These are phyloP conservation scores for Aspiorhynchus laticeps DNA, from an alignment of 2,113 vertebrate species.

Conservation along the genomic window DNA sequence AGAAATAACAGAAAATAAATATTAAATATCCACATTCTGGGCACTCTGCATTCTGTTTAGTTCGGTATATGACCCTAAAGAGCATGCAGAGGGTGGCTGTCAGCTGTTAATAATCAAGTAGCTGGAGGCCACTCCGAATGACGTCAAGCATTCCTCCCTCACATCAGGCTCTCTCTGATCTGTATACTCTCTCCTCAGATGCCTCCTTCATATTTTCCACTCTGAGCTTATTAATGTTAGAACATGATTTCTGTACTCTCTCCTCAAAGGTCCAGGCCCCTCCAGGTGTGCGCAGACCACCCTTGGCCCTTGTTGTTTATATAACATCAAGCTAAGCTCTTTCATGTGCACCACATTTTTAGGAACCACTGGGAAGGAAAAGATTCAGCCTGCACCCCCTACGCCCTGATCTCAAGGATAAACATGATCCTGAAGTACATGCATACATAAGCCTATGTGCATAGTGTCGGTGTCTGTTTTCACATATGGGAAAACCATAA, in stretches of 20 bases:
- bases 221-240: conserved; percentile 52
- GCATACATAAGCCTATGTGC: not conserved
- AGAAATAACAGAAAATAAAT: not conserved
- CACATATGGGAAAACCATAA: not conserved
- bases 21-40: not conserved
- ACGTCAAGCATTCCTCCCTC: conserved; percentile 59
- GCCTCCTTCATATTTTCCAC: conserved; percentile 51
- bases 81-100: conserved; percentile 40
- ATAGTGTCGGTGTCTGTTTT: not conserved
- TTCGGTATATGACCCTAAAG: conserved; percentile 40
- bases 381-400: conserved; percentile 5
- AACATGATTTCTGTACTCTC: conserved; percentile 22
- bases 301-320: conserved; percentile 37
- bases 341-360: conserved; percentile 44
- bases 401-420: conserved; percentile 2
- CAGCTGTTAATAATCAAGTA: conserved; percentile 62
- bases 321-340: conserved; percentile 30
- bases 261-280: conserved; percentile 26
- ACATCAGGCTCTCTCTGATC: conserved; percentile 53
- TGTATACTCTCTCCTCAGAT: conserved; percentile 37
- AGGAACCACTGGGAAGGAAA: not conserved
- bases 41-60: not conserved
- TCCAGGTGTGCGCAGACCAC: conserved; percentile 44
- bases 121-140: conserved; percentile 53
- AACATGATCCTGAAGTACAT: not conserved